phyloP scores from a whole-genome alignment of 2,888 invertebrate species.

The Trilocha varians region DNA sequence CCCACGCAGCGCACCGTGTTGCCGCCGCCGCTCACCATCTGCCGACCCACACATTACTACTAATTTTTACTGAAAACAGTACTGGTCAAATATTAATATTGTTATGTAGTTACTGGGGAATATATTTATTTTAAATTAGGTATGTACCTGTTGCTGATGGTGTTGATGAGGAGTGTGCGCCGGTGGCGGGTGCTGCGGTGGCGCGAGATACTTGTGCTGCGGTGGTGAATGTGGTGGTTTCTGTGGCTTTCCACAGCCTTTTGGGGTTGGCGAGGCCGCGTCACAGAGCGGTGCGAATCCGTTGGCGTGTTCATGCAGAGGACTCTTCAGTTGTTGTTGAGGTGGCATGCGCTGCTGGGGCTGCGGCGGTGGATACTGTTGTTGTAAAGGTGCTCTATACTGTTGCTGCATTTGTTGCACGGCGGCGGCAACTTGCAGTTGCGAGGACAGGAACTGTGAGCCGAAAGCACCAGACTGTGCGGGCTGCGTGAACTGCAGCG shows the following conservation, averaged over 20 bases:
- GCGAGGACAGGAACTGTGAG: conserved; percentile 61
- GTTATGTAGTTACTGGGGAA: too few relatives aligned
- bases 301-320: conserved; percentile 67
- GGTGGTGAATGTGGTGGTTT: conserved; percentile 65
- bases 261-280: conserved; percentile 69
- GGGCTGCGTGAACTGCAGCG: conserved; percentile 76
- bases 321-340: conserved; percentile 74
- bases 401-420: conserved; percentile 70
- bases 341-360: conserved; percentile 47
- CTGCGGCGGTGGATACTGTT: conserved; percentile 58
- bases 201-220: conserved; percentile 66
- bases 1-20: conserved; percentile 45
- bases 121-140: too few relatives aligned
- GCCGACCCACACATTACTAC: conserved; percentile 15
- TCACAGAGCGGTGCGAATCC: conserved; percentile 76
- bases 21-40: conserved; percentile 53
- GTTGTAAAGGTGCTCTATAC: conserved; percentile 60
- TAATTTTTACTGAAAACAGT: conserved; percentile 7
- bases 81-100: not conserved
- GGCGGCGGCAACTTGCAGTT: conserved; percentile 61
- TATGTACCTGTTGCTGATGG: conserved; percentile 40
- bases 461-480: conserved; percentile 67
- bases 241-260: conserved; percentile 44
- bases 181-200: conserved; percentile 48
- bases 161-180: conserved; percentile 53